phyloP scores from a whole-genome alignment of 2,113 vertebrate genomes.

The Stegastes partitus region DNA sequence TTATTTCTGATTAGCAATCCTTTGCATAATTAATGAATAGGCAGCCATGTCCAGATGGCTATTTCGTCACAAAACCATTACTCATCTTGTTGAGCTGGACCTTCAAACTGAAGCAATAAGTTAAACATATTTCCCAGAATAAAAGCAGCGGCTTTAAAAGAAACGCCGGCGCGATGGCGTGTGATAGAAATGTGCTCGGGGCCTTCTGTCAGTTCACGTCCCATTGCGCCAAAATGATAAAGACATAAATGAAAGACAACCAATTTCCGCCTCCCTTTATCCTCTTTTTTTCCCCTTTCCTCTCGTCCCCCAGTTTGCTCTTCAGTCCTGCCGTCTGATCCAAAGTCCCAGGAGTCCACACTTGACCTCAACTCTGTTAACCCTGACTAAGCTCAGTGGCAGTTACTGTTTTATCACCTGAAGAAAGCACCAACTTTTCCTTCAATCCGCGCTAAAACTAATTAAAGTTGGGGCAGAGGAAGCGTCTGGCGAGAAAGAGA shows the following conservation, averaged over 20 bases:
- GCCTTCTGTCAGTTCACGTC: not conserved
- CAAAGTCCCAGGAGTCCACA: conserved; percentile 53
- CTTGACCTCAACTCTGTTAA: conserved; percentile 74
- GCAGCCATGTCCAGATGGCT: conserved; percentile 73
- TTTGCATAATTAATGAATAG: conserved; percentile 75
- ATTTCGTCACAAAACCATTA: conserved; percentile 63
- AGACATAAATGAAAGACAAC: conserved; percentile 14
- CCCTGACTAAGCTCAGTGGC: conserved; percentile 74
- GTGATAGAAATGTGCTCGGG: not conserved
- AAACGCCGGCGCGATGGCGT: not conserved
- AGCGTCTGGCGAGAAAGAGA: conserved; percentile 51
- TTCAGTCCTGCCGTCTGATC: conserved; percentile 46
- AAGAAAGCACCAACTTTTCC: conserved; percentile 70
- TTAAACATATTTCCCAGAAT: conserved; percentile 14
- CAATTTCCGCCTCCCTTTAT: not conserved
- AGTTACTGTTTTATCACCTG: conserved; percentile 80
- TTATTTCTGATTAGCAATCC: conserved; percentile 75
- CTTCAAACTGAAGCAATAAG: conserved; percentile 52
- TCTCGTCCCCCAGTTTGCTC: conserved; percentile 20
- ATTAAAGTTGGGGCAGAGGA: conserved; percentile 78
- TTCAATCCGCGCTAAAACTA: conserved; percentile 75
- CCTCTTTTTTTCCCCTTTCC: conserved; percentile 10
- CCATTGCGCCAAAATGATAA: conserved; percentile 1
- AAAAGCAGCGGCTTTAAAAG: not conserved
- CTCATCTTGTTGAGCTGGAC: conserved; percentile 68